phyloP scores from a whole-genome alignment of 2,113 vertebrate genomes.

The Larimichthys polyactis region DNA sequence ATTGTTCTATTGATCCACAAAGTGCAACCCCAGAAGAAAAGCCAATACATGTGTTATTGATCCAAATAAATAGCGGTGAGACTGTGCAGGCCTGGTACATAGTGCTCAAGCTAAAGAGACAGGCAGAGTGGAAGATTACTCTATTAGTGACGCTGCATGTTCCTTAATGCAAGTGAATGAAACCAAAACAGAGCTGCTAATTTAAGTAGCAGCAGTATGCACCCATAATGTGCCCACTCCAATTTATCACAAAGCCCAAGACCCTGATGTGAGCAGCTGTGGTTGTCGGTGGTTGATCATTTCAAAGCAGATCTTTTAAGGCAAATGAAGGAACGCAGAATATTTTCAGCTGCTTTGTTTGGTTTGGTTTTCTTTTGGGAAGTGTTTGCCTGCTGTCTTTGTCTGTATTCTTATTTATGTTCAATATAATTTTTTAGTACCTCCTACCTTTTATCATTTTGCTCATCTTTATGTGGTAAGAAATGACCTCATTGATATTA shows the following conservation, averaged over 20 bases:
- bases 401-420: neutral
- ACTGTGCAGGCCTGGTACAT: constrained; percentile 18
- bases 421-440: neutral
- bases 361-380: neutral
- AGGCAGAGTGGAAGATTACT: constrained; percentile 21
- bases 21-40: constrained; percentile 52
- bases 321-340: neutral
- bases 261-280: neutral
- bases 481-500: constrained; percentile 18
- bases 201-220: neutral
- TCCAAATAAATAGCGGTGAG: constrained; percentile 42
- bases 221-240: neutral
- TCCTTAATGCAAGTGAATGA: constrained; percentile 10
- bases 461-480: neutral
- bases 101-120: constrained; percentile 27
- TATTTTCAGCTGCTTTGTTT: neutral
- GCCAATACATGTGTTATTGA: constrained; percentile 72
- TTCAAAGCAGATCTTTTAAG: neutral
- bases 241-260: neutral
- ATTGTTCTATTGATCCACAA: constrained; percentile 63
- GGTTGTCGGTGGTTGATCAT: neutral
- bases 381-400: neutral
- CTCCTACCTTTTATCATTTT: constrained; percentile 2
- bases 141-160: constrained; percentile 11
- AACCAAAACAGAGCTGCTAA: neutral